phyloP scores from a whole-genome alignment of 2,113 vertebrate genomes.

The Taxidea taxus region DNA sequence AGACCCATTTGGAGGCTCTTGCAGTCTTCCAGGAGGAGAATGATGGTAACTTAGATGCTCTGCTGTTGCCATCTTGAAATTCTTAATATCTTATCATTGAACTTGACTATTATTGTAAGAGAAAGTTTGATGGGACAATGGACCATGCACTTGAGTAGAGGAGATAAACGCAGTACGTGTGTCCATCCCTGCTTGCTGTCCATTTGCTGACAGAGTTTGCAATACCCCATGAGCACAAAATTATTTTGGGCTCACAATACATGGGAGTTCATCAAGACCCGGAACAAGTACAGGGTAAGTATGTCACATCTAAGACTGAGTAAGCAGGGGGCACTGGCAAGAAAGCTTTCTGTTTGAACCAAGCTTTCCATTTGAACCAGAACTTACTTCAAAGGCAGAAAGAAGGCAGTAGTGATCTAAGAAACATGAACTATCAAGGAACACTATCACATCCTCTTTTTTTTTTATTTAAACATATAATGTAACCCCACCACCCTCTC shows the following conservation, averaged over 20 bases:
- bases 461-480: too few species aligned
- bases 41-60: not conserved
- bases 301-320: not conserved
- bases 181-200: not conserved
- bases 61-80: not conserved
- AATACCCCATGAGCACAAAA: not conserved
- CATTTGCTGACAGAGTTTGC: not conserved
- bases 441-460: not conserved
- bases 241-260: not conserved
- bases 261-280: not conserved
- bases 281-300: not conserved
- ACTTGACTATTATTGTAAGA: not conserved
- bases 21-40: not conserved
- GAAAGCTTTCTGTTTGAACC: not conserved
- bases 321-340: not conserved
- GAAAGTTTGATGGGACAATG: not conserved
- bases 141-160: not conserved
- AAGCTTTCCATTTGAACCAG: not conserved
- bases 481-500: too few species aligned
- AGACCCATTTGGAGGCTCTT: not conserved
- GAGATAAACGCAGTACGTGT: not conserved
- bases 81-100: not conserved
- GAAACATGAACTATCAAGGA: not conserved
- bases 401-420: not conserved
- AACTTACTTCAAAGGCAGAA: slow-evolving; percentile 7